Conservation (phyloP, 2,113 vertebrate genomes). For the Notiomystis cincta region DNA sequence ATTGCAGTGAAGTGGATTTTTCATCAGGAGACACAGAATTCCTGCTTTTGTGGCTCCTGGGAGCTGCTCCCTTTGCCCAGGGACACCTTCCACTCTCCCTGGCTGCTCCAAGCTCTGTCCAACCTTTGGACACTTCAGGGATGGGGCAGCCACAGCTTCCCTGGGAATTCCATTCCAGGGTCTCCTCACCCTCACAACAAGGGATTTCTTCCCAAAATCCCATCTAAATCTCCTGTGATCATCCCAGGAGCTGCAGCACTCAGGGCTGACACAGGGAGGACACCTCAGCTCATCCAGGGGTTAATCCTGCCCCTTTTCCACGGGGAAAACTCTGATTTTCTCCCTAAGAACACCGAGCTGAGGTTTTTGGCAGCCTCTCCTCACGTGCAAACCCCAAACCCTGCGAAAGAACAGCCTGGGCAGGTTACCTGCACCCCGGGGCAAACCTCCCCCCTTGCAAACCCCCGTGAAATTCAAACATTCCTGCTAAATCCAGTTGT, state of each 20-base stretch:
- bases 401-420: not conserved
- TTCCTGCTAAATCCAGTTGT: not conserved
- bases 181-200: not conserved
- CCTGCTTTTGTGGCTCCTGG: not conserved
- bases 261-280: not conserved
- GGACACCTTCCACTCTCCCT: not conserved
- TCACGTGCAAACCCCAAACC: not conserved
- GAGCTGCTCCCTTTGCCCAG: not conserved
- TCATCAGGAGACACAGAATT: not conserved
- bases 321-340: rapidly evolving
- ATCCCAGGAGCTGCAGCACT: not conserved
- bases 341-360: not conserved
- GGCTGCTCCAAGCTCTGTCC: not conserved
- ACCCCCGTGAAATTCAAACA: not conserved
- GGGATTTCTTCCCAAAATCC: not conserved
- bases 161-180: not conserved
- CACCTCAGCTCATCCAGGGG: not conserved
- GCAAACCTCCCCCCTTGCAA: not conserved
- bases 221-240: not conserved
- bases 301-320: not conserved
- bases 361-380: not conserved
- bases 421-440: not conserved
- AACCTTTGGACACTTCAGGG: not conserved
- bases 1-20: not conserved
- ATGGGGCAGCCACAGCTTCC: not conserved